Evolutionary conservation across 2,888 invertebrate species (phyloP).

Genomic region (Temnothorax ravouxi): DNA sequence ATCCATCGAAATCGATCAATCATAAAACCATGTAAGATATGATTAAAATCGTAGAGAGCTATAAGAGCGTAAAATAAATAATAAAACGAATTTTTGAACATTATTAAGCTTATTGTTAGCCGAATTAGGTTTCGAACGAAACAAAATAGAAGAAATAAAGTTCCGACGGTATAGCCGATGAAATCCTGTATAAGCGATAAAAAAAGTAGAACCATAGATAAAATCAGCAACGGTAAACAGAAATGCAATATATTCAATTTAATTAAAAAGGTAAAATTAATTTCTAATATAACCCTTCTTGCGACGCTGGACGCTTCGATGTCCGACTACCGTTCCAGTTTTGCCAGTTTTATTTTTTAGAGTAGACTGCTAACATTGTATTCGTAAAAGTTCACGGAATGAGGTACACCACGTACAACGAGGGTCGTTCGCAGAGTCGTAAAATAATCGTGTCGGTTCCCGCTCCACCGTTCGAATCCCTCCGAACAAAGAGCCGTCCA

Average conservation of each 20-base stretch:
- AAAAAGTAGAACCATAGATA: neutral
- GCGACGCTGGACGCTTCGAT: neutral
- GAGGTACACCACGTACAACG: neutral
- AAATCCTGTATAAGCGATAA: neutral
- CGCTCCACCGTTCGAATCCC: conserved; percentile 28
- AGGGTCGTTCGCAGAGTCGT: conserved; percentile 30
- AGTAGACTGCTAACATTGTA: neutral
- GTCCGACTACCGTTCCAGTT: neutral
- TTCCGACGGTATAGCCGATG: neutral
- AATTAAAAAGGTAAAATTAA: neutral
- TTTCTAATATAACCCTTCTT: neutral
- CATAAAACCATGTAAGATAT: neutral
- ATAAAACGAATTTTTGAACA: neutral
- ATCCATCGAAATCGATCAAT: neutral
- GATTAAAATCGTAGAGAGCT: neutral
- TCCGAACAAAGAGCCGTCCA: conserved; percentile 55
- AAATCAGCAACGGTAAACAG: neutral
- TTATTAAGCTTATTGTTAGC: neutral
- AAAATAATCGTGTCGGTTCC: conserved; percentile 48
- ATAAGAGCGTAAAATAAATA: neutral
- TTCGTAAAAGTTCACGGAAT: neutral
- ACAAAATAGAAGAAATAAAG: neutral
- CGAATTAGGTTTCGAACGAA: neutral
- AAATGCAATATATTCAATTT: neutral
- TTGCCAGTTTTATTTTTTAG: neutral